Base-by-base conservation (phyloP, 1,140 invertebrate species). In the Hyphantria cunea region DNA sequence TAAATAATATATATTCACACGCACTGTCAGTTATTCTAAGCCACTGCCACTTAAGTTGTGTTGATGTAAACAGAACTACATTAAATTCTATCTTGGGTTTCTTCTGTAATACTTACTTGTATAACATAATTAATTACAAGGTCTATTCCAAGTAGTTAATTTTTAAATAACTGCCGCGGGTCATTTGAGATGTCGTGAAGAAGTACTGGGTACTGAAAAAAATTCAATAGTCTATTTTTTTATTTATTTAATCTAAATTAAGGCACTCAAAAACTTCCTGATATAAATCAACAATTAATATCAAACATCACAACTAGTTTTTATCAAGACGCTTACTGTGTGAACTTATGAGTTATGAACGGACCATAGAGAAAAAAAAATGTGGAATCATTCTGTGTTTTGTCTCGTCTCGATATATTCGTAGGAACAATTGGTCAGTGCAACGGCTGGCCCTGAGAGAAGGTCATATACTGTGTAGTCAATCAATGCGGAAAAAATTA, bases 251-350 rank as follows among this genome's bases (percentile, higher is more conserved):
- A 56, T 56, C 42, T 56, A 45, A 25, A 56, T 33, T 56, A 25
- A 25, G 17, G 17, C 17, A 25, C 17, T 5, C 59, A 51, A 70
- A 68, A 56, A 65, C 74, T 79, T 78, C 74, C 73, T 76, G 79
- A 80, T 83, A 77, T 66, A 70, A 70, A 82, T 83, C 78, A 73
- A 74, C 72, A 81, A 82, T 83, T 78, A 78, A 80, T 70, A 73
- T 52, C 66, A 41, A 55, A 25, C 55, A 56, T 56, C 42, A 39
- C 54, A 58, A 58, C 34, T 11, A 64, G 63, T 78, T 74, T 77
- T 79, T 76, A 51, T 55, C 45, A 69, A 37, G n/a, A 14, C 32
- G 14, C 42, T 56, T 13, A 39, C 15, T 58, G 44, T 48, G 47
- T 58, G 44, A n/a, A 54, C n/a, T 15, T 37, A 44, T 54, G 31